Conservation (phyloP, 2,797 vertebrate species). For the Distichodus sexfasciatus region DNA sequence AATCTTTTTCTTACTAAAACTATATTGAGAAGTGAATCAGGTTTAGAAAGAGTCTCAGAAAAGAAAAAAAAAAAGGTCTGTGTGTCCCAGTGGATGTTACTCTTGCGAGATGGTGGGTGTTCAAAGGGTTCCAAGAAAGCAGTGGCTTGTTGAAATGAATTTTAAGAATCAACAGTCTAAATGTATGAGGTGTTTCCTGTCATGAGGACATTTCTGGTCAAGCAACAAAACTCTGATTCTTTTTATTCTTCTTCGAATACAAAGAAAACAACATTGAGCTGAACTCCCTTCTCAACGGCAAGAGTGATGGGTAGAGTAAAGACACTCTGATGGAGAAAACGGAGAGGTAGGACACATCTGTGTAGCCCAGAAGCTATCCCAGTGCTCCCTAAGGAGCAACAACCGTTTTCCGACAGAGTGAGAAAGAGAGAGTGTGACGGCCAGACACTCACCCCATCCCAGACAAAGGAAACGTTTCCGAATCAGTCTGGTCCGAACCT, state of each 20-base stretch:
- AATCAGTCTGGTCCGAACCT: conserved; percentile 97
- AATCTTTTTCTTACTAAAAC: no score
- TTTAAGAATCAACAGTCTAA: no score
- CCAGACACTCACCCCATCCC: conserved; percentile 90
- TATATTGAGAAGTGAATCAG: neutral
- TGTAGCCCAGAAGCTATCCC: neutral
- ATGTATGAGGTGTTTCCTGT: no score
- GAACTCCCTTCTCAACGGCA: neutral
- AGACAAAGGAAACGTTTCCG: conserved; percentile 97
- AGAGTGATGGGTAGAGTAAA: neutral
- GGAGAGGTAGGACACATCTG: neutral
- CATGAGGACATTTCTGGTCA: no score
- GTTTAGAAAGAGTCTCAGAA: neutral
- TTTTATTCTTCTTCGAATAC: neutral
- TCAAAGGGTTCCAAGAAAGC: no score
- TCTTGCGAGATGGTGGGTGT: no score
- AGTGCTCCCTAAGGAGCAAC: neutral
- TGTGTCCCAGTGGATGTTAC: no score
- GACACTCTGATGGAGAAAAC: neutral
- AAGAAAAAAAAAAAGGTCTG: no score
- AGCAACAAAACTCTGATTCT: no score
- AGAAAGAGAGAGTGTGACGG: neutral
- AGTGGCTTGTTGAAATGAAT: no score
- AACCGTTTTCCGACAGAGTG: conserved; percentile 18
- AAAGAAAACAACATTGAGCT: neutral